Base-by-base conservation (phyloP, 2,888 invertebrate species). In the Blastobasis lacticolella region DNA sequence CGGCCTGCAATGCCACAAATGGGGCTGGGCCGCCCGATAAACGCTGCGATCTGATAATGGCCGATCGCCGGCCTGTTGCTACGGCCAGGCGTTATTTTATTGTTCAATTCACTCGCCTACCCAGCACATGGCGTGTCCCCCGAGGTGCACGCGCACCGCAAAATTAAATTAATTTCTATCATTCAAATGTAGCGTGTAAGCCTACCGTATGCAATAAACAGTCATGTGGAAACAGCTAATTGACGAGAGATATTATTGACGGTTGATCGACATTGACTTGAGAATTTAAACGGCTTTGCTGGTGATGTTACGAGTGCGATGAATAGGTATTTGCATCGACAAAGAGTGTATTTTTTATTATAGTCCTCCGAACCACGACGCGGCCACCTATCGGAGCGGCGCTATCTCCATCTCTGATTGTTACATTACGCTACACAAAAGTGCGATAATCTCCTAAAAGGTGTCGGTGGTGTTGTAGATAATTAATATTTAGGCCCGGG, bases 401-500 rank as follows among this genome's bases (percentile, higher is more conserved):
- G 65, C 67, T 79, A 84, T 84, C 80, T 80, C 69, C 74, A 83
- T 83, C 75, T 75, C 54, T 75, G 77, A 79, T 80, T 66, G 77
- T 75, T 73, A 72, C 78, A 75, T 78, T 79, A 74, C 70, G 62
- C 59, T 68, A 67, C 66, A 78, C 69, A 73, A 76, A 72, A 78
- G 77, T 75, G 75, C 78, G 86, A 87, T 87, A 83, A 87, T 87
- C 84, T 86, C 71, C 70, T 77, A 78, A 86, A 86, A 86, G 86
- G 84, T 85, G 85, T 83, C 76, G 75, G 74, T 78, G 71, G 78
- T 79, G 80, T 78, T 82, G 78, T 81, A 78, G 81, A 80, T 88
- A 88, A 87, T 88, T 88, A 88, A 88, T 87, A 88, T 83, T 84
- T 81, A 81, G 81, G 79, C 72, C 60, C 71, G 72, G 71, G 63